Evolutionary conservation across 2,888 invertebrate genomes (phyloP).

Genomic region (Drosophila niveifrons): DNA sequence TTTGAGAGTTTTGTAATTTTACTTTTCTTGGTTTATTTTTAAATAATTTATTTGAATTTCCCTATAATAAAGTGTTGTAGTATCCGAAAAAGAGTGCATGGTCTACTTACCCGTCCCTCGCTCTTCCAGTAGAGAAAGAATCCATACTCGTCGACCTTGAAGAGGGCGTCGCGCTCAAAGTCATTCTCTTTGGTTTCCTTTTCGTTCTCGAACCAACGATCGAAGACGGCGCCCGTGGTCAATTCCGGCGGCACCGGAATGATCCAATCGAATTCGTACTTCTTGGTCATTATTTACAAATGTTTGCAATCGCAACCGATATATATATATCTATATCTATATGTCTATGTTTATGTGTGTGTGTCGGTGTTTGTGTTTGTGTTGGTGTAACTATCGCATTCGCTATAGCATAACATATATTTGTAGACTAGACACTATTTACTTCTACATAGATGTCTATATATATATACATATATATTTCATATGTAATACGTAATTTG

Average conservation of each 20-base stretch:
- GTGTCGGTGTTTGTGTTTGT: background rate
- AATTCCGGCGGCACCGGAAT: constrained; percentile 94
- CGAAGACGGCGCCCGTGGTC: constrained; percentile 94
- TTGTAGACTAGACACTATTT: background rate
- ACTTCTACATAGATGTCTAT: background rate
- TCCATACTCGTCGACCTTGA: constrained; percentile 98
- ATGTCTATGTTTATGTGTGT: background rate
- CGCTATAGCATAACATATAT: constrained; percentile 20
- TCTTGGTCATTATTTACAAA: constrained; percentile 93
- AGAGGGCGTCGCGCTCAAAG: constrained; percentile 93
- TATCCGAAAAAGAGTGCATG: background rate
- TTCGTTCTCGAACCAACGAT: constrained; percentile 98
- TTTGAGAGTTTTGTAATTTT: too few relatives aligned
- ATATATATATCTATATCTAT: constrained; percentile 17
- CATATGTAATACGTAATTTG: background rate
- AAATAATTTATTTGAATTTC: too few relatives aligned
- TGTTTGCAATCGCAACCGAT: constrained; percentile 27
- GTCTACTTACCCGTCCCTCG: constrained; percentile 91
- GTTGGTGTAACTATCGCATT: background rate
- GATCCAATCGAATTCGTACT: constrained; percentile 99
- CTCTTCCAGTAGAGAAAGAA: constrained; percentile 99
- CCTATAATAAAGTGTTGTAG: too few relatives aligned
- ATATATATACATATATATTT: too few relatives aligned
- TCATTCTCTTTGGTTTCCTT: constrained; percentile 93
- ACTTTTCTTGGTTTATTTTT: too few relatives aligned